These are phyloP conservation scores for Ammodytes dubius DNA, from an alignment of 2,113 vertebrate genomes.

Conservation along the genomic window DNA sequence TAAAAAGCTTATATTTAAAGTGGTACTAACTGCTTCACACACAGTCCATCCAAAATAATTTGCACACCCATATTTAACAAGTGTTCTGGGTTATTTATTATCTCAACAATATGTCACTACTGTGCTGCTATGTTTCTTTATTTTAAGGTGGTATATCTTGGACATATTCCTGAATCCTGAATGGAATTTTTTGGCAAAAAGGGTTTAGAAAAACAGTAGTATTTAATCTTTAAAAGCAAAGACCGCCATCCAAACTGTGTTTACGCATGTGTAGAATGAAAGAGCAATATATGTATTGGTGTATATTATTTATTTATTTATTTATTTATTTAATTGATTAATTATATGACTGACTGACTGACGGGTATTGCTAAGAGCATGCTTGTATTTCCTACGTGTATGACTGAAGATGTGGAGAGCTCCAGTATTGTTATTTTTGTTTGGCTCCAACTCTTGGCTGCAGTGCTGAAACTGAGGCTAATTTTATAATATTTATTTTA, in stretches of 20 bases:
- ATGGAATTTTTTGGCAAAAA: neutral
- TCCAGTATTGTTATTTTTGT: neutral
- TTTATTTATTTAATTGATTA: slow-evolving; percentile 17
- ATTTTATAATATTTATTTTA: neutral
- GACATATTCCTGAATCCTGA: neutral
- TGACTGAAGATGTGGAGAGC: slow-evolving; percentile 17
- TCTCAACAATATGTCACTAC: neutral
- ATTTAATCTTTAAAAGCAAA: neutral
- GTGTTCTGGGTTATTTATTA: slow-evolving; percentile 2
- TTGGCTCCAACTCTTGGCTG: slow-evolving; percentile 3
- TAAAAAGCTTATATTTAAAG: neutral
- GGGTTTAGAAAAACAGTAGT: neutral
- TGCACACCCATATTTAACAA: slow-evolving; percentile 23
- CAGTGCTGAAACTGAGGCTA: neutral
- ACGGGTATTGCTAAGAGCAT: neutral
- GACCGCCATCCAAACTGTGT: slow-evolving; percentile 34
- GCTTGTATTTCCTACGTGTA: slow-evolving; percentile 9
- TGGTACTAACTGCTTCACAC: neutral
- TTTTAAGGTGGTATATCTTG: neutral
- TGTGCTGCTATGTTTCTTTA: neutral
- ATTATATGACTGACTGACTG: slow-evolving; percentile 4
- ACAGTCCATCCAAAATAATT: neutral
- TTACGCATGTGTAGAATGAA: slow-evolving; percentile 29
- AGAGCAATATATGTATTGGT: slow-evolving; percentile 27
- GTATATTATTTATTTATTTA: slow-evolving; percentile 1